Evolutionary conservation across 2,113 vertebrate species (phyloP).

Genomic region (Phalacrocorax carbo): DNA sequence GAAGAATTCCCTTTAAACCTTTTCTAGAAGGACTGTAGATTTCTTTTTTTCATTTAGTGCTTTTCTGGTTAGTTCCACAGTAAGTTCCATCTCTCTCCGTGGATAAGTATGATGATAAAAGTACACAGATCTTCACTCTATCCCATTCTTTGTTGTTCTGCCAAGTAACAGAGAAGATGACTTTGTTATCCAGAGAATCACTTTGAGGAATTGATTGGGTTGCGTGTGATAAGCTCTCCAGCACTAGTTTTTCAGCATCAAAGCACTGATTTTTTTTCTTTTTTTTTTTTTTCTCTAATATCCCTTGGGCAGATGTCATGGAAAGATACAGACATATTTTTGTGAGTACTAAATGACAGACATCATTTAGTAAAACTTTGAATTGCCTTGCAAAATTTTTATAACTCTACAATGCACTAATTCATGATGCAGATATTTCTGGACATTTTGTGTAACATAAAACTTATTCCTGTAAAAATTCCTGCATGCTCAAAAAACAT

Average conservation of each 20-base stretch:
- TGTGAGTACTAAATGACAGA: background rate
- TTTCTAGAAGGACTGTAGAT: background rate
- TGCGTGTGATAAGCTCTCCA: conserved; percentile 3
- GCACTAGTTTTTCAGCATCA: background rate
- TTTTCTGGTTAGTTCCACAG: background rate
- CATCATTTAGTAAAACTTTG: background rate
- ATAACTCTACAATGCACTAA: background rate
- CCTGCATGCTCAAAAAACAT: background rate
- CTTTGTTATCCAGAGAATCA: conserved; percentile 9
- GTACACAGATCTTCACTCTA: background rate
- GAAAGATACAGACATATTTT: background rate
- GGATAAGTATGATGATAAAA: background rate
- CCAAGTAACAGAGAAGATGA: background rate
- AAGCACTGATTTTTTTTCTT: background rate
- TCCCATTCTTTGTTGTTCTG: background rate
- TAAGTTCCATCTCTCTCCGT: background rate
- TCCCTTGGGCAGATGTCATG: background rate
- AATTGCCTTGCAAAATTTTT: background rate
- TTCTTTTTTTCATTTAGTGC: background rate
- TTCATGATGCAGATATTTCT: background rate
- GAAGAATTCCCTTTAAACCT: background rate
- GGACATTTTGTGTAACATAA: background rate
- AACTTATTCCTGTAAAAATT: background rate
- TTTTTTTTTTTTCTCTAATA: background rate
- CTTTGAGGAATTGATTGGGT: conserved; percentile 23